A percentile compares a stretch with the other conserved stretches of the same genome.
phyloP scores from a whole-genome alignment of 1,140 invertebrate genomes.

The Apis florea region DNA sequence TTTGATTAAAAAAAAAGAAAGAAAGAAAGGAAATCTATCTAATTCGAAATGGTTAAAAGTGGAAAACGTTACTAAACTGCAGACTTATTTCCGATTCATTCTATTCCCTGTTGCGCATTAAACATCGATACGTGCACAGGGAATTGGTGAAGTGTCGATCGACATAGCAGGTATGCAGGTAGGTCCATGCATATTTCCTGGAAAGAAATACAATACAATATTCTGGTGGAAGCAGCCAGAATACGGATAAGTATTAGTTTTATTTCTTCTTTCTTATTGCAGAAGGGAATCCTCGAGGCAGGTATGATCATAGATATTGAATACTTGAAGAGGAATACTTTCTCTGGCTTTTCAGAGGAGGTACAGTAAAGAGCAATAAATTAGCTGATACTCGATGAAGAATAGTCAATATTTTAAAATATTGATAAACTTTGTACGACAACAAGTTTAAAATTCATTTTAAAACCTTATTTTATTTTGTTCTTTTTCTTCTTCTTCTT shows the following conservation, averaged over 20 bases:
- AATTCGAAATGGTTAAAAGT: too few species aligned
- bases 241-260: conserved; percentile 1
- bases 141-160: background rate
- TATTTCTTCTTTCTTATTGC: background rate
- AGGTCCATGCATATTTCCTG: background rate
- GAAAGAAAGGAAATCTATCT: too few species aligned
- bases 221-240: background rate
- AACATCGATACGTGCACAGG: background rate
- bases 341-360: too few species aligned
- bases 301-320: background rate
- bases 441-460: too few species aligned
- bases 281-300: too few species aligned
- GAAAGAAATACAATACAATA: background rate
- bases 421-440: too few species aligned
- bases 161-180: background rate
- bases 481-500: too few species aligned
- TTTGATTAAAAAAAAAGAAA: too few species aligned
- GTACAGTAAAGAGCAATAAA: background rate
- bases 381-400: background rate
- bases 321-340: too few species aligned
- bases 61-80: too few species aligned
- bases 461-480: too few species aligned
- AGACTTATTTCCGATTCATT: background rate
- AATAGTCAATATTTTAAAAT: background rate
- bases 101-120: background rate